phyloP scores from a whole-genome alignment of 1,140 invertebrate species.

The Eriosoma lanigerum region DNA sequence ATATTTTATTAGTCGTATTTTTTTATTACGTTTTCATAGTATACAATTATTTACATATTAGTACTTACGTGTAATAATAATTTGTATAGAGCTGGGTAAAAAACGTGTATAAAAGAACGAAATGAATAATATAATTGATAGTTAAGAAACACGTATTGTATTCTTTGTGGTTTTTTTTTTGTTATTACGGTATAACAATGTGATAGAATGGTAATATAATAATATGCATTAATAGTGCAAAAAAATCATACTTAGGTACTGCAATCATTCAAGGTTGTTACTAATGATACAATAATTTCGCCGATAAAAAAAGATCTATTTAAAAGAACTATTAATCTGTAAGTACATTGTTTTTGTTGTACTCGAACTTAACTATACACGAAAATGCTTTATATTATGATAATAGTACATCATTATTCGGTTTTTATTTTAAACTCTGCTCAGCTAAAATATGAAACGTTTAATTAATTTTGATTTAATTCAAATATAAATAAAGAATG shows the following conservation, averaged over 20 bases:
- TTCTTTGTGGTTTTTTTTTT: neutral
- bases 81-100: neutral
- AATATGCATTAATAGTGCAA: neutral
- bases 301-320: no score
- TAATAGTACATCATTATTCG: no score
- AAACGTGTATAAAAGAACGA: neutral
- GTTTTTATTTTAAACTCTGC: no score
- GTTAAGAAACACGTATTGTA: neutral
- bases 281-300: neutral
- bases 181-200: neutral
- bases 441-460: no score
- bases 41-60: constrained; percentile 29
- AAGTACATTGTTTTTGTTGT: no score
- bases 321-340: no score
- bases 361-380: no score
- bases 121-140: constrained; percentile 2
- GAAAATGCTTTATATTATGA: no score
- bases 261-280: neutral
- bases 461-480: no score
- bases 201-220: neutral
- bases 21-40: neutral
- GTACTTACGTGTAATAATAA: no score
- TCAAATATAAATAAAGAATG: no score
- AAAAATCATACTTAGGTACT: neutral
- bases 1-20: constrained; percentile 1